These are phyloP conservation scores for Callithrix jacchus DNA, from an alignment of 2,113 vertebrate genomes.

Conservation along the genomic window DNA sequence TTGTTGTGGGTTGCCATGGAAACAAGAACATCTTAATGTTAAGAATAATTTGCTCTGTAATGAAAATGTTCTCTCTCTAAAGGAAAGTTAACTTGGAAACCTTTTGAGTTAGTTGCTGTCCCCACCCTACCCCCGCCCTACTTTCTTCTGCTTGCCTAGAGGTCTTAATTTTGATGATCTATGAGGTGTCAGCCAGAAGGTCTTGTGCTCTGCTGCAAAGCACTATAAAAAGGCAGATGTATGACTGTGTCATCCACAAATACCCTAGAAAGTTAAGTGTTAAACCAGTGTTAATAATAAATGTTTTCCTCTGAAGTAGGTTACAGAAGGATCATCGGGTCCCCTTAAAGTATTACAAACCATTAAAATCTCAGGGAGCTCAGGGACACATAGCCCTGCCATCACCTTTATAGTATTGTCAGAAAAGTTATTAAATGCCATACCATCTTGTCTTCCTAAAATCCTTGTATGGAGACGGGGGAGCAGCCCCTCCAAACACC, in stretches of 20 bases:
- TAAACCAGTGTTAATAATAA: constrained; percentile 59
- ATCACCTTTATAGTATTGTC: neutral
- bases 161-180: constrained; percentile 69
- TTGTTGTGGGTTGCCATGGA: constrained; percentile 76
- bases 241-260: constrained; percentile 65
- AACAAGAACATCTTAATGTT: constrained; percentile 63
- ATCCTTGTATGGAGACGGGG: neutral
- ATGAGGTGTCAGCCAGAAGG: constrained; percentile 69
- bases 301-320: constrained; percentile 60
- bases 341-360: constrained; percentile 44
- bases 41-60: constrained; percentile 22
- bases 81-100: constrained; percentile 54
- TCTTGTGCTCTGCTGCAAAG: constrained; percentile 41
- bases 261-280: constrained; percentile 65
- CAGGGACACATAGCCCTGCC: neutral
- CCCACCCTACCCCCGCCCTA: neutral
- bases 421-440: neutral
- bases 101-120: neutral
- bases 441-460: neutral
- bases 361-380: neutral
- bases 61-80: constrained; percentile 48
- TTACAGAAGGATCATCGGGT: neutral
- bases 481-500: neutral
- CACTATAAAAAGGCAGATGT: constrained; percentile 65
- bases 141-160: constrained; percentile 50